Evolutionary conservation across 2,113 vertebrate species (phyloP).

Genomic region (Astur gentilis): DNA sequence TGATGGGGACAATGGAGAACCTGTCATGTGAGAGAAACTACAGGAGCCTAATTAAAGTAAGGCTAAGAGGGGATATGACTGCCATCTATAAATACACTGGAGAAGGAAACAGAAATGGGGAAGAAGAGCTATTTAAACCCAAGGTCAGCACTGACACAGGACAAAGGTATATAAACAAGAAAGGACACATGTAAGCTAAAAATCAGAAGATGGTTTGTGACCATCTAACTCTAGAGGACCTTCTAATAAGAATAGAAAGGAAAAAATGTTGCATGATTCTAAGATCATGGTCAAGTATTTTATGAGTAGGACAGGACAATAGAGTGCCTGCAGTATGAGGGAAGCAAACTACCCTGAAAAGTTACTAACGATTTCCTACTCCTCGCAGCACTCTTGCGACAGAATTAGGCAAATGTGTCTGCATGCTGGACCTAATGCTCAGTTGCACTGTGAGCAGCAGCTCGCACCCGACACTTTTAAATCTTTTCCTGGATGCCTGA

Average conservation of each 20-base stretch:
- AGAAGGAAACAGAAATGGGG: background rate
- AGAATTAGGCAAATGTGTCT: background rate
- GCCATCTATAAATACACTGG: background rate
- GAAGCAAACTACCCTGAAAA: background rate
- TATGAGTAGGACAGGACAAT: background rate
- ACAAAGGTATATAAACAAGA: background rate
- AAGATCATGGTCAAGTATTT: background rate
- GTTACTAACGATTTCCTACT: background rate
- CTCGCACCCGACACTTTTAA: background rate
- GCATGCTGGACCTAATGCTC: background rate
- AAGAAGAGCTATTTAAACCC: background rate
- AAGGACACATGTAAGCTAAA: background rate
- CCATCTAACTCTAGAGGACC: background rate
- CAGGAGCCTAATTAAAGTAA: background rate
- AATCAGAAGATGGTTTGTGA: background rate
- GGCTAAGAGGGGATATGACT: background rate
- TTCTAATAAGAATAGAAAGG: background rate
- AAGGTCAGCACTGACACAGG: background rate
- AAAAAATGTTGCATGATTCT: background rate
- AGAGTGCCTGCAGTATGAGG: background rate
- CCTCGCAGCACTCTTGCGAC: background rate
- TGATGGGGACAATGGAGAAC: background rate
- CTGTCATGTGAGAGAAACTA: background rate
- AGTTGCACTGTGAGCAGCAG: background rate
- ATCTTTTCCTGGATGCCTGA: background rate